Percentiles rank a stretch among this genome's conserved stretches.
Evolutionary conservation across 2,888 invertebrate genomes (phyloP).

Genomic region (Chrysopilus asiliformis): DNA sequence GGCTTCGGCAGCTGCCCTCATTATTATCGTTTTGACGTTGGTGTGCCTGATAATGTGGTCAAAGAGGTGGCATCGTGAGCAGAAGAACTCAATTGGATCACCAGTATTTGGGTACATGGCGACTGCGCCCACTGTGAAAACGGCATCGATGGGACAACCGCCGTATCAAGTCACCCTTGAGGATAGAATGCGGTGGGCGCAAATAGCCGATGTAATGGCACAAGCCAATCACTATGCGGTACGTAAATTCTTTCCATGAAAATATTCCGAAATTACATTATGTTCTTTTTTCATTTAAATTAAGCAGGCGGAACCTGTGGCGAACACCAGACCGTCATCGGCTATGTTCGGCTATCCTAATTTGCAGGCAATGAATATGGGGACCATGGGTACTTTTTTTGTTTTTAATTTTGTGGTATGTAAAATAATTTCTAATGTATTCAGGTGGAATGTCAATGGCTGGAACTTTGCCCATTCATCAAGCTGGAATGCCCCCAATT

Average conservation of each 20-base stretch:
- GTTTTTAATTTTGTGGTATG: neutral
- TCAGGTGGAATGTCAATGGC: constrained; percentile 37
- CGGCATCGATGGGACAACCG: constrained; percentile 52
- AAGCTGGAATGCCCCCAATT: constrained; percentile 50
- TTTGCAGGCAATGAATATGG: constrained; percentile 34
- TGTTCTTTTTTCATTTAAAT: no score
- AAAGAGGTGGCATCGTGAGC: constrained; percentile 79
- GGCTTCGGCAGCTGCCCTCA: constrained; percentile 74
- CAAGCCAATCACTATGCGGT: constrained; percentile 76
- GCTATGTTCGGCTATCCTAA: constrained; percentile 73
- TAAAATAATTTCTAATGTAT: neutral
- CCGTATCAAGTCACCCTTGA: constrained; percentile 65
- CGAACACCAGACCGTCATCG: constrained; percentile 63
- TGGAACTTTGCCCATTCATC: constrained; percentile 34
- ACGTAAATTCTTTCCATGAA: constrained; percentile 35
- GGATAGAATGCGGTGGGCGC: constrained; percentile 76
- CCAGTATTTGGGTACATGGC: constrained; percentile 83
- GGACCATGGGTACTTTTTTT: constrained; percentile 21
- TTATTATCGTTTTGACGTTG: constrained; percentile 76
- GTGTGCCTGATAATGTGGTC: constrained; percentile 87
- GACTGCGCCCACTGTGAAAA: constrained; percentile 55
- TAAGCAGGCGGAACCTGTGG: constrained; percentile 59
- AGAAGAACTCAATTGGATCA: constrained; percentile 64
- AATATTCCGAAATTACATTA: no score
- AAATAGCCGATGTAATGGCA: constrained; percentile 78